Conservation (phyloP, 2,888 invertebrate genomes). For the Drosophila kuntzei region DNA sequence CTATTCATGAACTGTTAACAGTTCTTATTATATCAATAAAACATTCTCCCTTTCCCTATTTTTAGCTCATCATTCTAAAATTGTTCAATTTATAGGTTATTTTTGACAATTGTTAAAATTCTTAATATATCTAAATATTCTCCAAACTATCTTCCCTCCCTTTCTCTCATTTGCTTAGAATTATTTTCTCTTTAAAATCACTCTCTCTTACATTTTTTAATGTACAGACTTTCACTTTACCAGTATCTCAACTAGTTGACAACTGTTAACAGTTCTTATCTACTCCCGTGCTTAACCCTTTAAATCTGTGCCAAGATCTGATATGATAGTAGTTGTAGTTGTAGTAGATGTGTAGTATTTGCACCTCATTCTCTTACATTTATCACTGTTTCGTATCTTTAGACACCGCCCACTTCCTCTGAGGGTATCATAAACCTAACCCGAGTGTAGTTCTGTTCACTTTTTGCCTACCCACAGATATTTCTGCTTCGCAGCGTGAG, state of each 20-base stretch:
- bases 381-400: conserved; percentile 7
- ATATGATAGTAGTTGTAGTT: conserved; percentile 3
- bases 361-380: conserved; percentile 39
- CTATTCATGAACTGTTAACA: too few species aligned
- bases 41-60: too few species aligned
- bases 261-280: conserved; percentile 7
- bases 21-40: too few species aligned
- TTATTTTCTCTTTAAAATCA: neutral
- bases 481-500: conserved; percentile 58
- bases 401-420: conserved; percentile 34
- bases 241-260: conserved; percentile 4
- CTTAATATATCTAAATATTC: too few species aligned
- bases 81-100: too few species aligned
- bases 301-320: conserved; percentile 20
- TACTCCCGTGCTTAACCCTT: conserved; percentile 14
- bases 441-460: conserved; percentile 41
- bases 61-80: too few species aligned
- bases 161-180: too few species aligned
- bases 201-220: neutral
- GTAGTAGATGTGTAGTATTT: conserved; percentile 29
- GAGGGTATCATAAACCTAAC: conserved; percentile 24
- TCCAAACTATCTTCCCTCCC: too few species aligned
- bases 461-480: conserved; percentile 48
- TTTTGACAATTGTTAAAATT: too few species aligned
- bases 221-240: neutral